Base-by-base conservation (phyloP, 92 coral and sea anemone species). In the Plumapathes pennacea region DNA sequence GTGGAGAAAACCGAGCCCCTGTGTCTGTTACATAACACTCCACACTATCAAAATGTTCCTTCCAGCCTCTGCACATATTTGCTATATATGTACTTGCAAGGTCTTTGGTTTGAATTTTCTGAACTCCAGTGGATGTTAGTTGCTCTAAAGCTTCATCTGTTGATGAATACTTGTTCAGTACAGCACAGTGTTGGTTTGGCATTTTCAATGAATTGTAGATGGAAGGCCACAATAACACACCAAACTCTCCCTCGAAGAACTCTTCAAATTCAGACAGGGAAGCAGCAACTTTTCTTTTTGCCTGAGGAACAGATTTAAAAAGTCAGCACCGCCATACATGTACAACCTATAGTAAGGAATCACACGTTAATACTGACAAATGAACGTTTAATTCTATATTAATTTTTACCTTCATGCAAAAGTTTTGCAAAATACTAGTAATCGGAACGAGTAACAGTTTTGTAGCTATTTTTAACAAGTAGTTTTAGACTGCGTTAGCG, bases 171-270 rank as follows among this genome's bases (percentile, higher is more conserved):
- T 73, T 80, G 76, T 80, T 80, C 20, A 80, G 50, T 2, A 80
- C 71, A 25, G 86, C 86, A 80, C 82, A 80, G 32, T 62, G 45
- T 32, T 80, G 81, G 24, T 10, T 27, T 18, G 62, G 62, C 18
- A 42, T 59, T 17, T 38, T 43, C 3, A 77, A 66, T 8, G 58
- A 57, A 38, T 77, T 62, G 25, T 71, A 27, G 11, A 79, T 47
- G 1, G 62, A 46, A 29, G 74, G 64, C 80, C 80, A 71, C 11
- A 38, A 43, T n/a, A n/a, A n/a, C 17, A 56, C 51, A n/a, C 69
- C 69, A 79, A 57, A 71, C 36, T 71, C 67, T 4, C 41, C 38
- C 4, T 54, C 12, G 32, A 52, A 77, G 10, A 77, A 48, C 7
- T 57, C 48, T 13, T 69, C 52, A 34, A 77, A 77, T 24, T 62